Conservation (phyloP, 2,797 vertebrate genomes). For the Gephyroberyx darwinii region DNA sequence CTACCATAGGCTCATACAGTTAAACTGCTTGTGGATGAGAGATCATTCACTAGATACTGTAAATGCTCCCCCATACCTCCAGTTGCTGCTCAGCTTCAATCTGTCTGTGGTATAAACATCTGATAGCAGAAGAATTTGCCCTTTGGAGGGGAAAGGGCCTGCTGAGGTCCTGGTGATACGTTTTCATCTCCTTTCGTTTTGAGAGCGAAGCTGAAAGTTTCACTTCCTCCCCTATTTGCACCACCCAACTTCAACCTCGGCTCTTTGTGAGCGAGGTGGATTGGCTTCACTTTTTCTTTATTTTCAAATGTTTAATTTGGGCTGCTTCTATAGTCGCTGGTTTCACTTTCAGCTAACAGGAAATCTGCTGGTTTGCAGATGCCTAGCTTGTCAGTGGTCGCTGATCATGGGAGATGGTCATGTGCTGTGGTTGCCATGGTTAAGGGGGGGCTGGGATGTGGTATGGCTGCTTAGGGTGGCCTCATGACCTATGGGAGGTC, state of each 20-base stretch:
- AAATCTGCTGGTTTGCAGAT: slow-evolving; percentile 55
- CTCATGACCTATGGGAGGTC: slow-evolving; percentile 69
- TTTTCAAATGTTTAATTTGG: slow-evolving; percentile 2
- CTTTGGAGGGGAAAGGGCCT: slow-evolving; percentile 60
- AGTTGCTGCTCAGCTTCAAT: slow-evolving; percentile 45
- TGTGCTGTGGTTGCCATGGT: slow-evolving; percentile 78
- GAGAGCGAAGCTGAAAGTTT: slow-evolving; percentile 61
- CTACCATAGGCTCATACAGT: slow-evolving; percentile 26
- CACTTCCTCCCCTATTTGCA: slow-evolving; percentile 58
- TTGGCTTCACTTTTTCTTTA: not conserved
- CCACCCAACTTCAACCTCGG: not conserved
- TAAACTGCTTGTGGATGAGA: slow-evolving; percentile 36
- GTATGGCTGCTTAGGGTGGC: slow-evolving; percentile 69
- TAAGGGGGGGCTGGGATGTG: slow-evolving; percentile 71
- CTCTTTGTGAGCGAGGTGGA: not conserved
- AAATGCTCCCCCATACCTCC: slow-evolving; percentile 37
- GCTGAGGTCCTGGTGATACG: slow-evolving; percentile 56
- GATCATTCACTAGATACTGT: slow-evolving; percentile 61
- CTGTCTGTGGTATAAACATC: slow-evolving; percentile 72
- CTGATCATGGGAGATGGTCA: slow-evolving; percentile 71
- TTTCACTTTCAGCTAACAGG: slow-evolving; percentile 34
- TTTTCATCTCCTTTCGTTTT: slow-evolving; percentile 23
- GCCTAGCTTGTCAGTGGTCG: slow-evolving; percentile 48
- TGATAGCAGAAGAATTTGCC: slow-evolving; percentile 77
- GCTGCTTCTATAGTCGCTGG: slow-evolving; percentile 14